A percentile compares a stretch with the other conserved stretches of the same genome.
phyloP scores from a whole-genome alignment of 92 coral and sea anemone genomes.

The Meandrina meandrites region DNA sequence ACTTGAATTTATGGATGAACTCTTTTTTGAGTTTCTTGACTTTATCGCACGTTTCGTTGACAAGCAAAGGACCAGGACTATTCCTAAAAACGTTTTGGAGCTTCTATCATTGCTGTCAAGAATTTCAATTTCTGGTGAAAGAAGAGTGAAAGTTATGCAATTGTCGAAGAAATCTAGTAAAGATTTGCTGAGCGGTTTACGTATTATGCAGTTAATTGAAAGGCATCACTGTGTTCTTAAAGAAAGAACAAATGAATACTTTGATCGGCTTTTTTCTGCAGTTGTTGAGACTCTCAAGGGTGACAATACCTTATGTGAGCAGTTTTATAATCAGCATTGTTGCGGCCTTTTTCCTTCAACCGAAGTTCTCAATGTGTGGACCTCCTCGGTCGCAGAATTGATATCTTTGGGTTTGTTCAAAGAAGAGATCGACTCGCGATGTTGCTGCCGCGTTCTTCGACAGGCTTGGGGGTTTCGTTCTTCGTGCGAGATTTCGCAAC shows the following conservation, averaged over 20 bases:
- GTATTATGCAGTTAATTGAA: neutral
- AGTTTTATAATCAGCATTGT: neutral
- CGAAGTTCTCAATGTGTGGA: neutral
- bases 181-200: neutral
- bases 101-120: neutral
- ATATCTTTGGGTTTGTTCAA: slow-evolving; percentile 15
- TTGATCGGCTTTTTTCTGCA: neutral
- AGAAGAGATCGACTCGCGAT: slow-evolving; percentile 1
- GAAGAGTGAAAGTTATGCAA: slow-evolving; percentile 14
- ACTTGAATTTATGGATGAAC: neutral
- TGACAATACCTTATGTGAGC: neutral
- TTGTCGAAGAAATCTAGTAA: neutral
- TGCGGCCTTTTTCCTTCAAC: neutral
- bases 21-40: neutral
- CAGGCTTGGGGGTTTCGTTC: neutral
- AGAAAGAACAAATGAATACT: slow-evolving; percentile 12
- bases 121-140: neutral
- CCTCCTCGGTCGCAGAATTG: neutral
- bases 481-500: slow-evolving; percentile 1
- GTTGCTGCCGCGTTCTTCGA: neutral
- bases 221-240: neutral
- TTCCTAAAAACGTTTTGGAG: neutral
- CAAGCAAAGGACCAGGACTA: too few species aligned
- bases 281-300: neutral
- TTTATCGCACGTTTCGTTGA: neutral